Evolutionary conservation across 2,888 invertebrate genomes (phyloP), one percentile per base, ranked within the genome.

Genomic region (Tinea trinotella): DNA sequence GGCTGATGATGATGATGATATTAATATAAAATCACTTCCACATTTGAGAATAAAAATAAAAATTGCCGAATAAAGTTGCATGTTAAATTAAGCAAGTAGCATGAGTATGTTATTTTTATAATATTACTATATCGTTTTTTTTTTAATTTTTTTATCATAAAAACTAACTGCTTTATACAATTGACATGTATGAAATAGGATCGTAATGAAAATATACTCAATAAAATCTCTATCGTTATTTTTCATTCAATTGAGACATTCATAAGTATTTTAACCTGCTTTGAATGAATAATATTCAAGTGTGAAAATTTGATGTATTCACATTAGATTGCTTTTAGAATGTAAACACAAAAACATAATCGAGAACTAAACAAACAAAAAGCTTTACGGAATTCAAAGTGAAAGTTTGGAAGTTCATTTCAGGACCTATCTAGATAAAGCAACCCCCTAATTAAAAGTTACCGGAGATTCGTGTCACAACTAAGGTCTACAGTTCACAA

Each of bases 171-270:
- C 30, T n/a, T 30, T 30, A 30, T 30, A n/a, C 30, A 30, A 10
- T 30, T 30, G 30, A 30, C 7, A 18, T 19, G 13, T 52, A 24
- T 52, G 30, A n/a, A 52, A 52, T 30, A 52, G 52, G 52, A 52
- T 52, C 12, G 6, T 5, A 12, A 12, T 30, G 30, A 30, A 40
- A 40, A 40, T 5, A 12, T n/a, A n/a, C n/a, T n/a, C n/a, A n/a
- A n/a, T n/a, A n/a, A n/a, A n/a, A n/a, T n/a, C n/a, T n/a, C n/a
- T n/a, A n/a, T 7, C 44, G 5, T 75, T 73, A 71, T 74, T 68
- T 76, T 79, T 75, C 79, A 80, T 84, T 82, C 76, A 79, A 83
- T 76, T 75, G 79, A 76, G 70, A 81, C 82, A 83, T 84, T 83
- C 83, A 83, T 81, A 81, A 82, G 83, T n/a, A n/a, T n/a, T n/a